Base-by-base conservation (phyloP, 2,888 invertebrate species). In the Ctena decussata region DNA sequence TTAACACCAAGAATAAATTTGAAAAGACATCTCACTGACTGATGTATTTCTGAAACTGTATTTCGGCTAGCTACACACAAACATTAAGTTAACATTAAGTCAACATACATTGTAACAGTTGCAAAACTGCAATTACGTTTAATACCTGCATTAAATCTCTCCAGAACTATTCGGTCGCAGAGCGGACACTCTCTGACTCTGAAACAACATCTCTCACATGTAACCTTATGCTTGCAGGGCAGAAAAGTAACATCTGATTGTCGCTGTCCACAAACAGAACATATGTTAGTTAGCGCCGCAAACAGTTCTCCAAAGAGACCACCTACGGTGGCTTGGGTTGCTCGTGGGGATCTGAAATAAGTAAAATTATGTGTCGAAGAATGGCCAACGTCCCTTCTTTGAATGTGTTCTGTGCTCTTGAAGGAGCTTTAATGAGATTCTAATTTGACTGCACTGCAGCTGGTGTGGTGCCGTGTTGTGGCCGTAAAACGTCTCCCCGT, bases 171-270 rank as follows among this genome's bases (percentile, higher is more conserved):
- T n/a, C n/a, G 41, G n/a, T n/a, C 41, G 30, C 72, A 72, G 24
- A 72, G 41, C 15, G 72, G 72, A 24, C 72, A 72, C 18, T 6
- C 37, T 35, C 46, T 27, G 11, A 72, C 44, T n/a, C 72, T 27
- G 39, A 72, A 41, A 18, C 72, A 72, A 24, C 72, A 72, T 3
- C 24, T 24, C 30, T 70, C 73, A 32, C 82, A 75, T 37, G 57
- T 71, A 1, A 81, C 83, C 24, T 70, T 80, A 57, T 84, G 83
- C 27, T 78, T 49, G 73, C 86, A 86, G 0, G 86, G 86, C 15
- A 44, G 6, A 15, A 86, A 83, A 35, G 32, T 71, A 5, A 80
- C 72, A 24, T 86, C 82, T 0, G 82, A 32, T 5, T 65, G 65
- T 35, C 65, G 65, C 35, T 65, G 35, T 11, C 18, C 21, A 21